These are phyloP conservation scores for Setipinna tenuifilis DNA, from an alignment of 2,797 vertebrate species.

Conservation along the genomic window DNA sequence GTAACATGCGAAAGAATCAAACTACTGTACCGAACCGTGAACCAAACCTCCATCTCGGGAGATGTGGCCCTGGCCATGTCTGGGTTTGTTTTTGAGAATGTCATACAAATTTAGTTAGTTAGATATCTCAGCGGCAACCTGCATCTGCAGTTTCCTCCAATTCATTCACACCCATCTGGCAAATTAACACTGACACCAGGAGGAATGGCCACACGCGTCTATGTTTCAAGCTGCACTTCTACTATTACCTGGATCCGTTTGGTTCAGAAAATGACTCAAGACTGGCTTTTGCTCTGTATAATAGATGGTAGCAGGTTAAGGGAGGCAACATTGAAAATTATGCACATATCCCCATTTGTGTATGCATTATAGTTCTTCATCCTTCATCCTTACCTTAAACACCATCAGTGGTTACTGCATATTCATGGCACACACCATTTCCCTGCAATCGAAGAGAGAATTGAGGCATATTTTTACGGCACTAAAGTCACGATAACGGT, in stretches of 20 bases:
- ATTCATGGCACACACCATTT: slow-evolving; percentile 42
- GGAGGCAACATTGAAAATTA: not conserved
- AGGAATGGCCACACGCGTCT: not conserved
- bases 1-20: not conserved
- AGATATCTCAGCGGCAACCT: not conserved
- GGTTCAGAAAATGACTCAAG: not conserved
- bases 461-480: slow-evolving; percentile 53
- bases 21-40: not conserved
- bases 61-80: not conserved
- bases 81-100: not conserved
- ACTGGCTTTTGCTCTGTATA: not conserved
- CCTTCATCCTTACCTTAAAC: not conserved
- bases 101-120: not conserved
- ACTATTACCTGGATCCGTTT: not conserved
- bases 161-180: not conserved
- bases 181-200: not conserved
- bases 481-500: slow-evolving; percentile 61
- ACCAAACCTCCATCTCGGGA: not conserved
- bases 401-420: slow-evolving; percentile 12
- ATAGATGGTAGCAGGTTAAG: too few species aligned
- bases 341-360: not conserved
- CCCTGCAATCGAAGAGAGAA: slow-evolving; percentile 44
- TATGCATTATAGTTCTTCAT: not conserved
- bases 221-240: not conserved
- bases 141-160: not conserved